Evolutionary conservation across 2,797 vertebrate genomes (phyloP), one percentile per base, ranked within the genome.

Genomic region (Melopsittacus undulatus): DNA sequence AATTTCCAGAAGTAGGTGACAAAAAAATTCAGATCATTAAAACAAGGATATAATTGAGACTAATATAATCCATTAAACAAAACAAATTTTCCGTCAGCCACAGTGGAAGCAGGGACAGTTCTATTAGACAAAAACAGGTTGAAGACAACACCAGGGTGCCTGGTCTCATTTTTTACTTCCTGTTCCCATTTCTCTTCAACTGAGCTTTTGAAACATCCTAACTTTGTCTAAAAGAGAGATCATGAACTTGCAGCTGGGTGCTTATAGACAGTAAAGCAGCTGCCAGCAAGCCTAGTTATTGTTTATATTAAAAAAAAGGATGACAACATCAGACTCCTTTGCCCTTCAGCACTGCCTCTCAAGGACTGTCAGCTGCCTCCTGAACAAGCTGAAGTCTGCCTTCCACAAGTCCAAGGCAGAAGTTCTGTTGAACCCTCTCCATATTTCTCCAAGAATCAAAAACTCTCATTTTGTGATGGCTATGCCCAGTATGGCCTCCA

Each of bases 131-230:
- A 21, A 76, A 89, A 79, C 32, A 87, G 36, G 76, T 16, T 70
- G 56, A 86, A 83, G 78, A 81, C 0, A 10, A 83, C 66, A 84
- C 19, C 8, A 57, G 38, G 18, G 32, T 54, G 82, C 26, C 7
- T 9, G 29, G 51, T 67, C 51, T 90, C 10, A 1, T 21, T 90
- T 89, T 90, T 77, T 4, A 78, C 63, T 92, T 96, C 77, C 80
- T 90, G 43, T 63, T 92, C 36, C 30, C 75, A n/a, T 84, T 94
- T 90, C 77, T 82, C 38, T 82, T 90, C 78, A 93, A 42, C 23
- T 70, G 70, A 92, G 86, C 19, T 83, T 84, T 72, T 79, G 45
- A 90, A 49, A 76, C 42, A 57, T 79, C 40, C 36, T 89, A 36
- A 56, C 48, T 78, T 54, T 61, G 26, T 66, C 46, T 74, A 34